These are phyloP conservation scores for Neosilurus mollespiculum DNA, from an alignment of 2,797 vertebrate species.

Conservation along the genomic window DNA sequence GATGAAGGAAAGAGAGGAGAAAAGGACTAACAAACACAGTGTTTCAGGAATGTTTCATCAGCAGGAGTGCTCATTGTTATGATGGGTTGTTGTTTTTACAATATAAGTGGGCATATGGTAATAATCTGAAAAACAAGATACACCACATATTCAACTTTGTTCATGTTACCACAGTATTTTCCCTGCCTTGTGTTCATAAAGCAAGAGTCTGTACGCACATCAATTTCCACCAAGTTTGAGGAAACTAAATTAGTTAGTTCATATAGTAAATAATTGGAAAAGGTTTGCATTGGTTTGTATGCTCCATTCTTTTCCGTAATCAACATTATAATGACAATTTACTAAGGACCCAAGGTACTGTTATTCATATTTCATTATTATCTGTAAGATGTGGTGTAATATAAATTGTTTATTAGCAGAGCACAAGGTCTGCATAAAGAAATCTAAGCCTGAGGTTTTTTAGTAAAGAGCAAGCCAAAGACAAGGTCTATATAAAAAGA, in stretches of 20 bases:
- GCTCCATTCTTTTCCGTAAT: neutral
- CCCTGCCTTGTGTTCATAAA: neutral
- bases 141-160: neutral
- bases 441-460: too few relatives aligned
- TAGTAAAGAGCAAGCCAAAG: too few relatives aligned
- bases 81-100: neutral
- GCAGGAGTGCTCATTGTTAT: neutral
- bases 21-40: neutral
- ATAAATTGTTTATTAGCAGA: neutral
- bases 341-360: neutral
- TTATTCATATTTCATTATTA: neutral
- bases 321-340: neutral
- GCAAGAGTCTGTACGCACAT: neutral
- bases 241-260: too few relatives aligned
- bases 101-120: neutral
- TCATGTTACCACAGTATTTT: neutral
- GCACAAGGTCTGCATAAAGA: too few relatives aligned
- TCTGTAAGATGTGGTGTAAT: neutral
- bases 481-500: too few relatives aligned
- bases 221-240: neutral
- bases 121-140: neutral
- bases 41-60: conserved; percentile 13
- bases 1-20: neutral
- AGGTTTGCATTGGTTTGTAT: neutral
- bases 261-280: neutral